Percentiles rank a stretch among this genome's conserved stretches.
Conservation (phyloP, 53 echinoderm and acorn worm species). For the Echinometra lucunter region DNA sequence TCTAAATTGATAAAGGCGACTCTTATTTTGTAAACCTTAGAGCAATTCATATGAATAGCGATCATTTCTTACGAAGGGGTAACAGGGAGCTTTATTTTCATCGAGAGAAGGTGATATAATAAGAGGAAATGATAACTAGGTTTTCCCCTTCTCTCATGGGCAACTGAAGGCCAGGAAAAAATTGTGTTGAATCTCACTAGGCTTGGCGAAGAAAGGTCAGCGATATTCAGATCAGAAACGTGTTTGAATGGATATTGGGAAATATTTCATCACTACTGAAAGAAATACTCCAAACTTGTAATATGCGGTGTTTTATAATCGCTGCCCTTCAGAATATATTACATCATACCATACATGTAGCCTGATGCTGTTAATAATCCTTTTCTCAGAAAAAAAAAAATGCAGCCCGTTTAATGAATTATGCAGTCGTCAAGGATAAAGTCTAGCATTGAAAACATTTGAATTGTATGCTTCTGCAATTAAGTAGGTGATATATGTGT, state of each 20-base stretch:
- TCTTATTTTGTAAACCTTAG: slow-evolving; percentile 49
- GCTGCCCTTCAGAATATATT: neutral
- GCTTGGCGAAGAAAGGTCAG: neutral
- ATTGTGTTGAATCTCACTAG: slow-evolving; percentile 7
- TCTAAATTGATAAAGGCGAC: slow-evolving; percentile 62
- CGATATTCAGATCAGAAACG: neutral
- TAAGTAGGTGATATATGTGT: too few relatives aligned
- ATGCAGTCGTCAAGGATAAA: neutral
- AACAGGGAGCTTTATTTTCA: neutral
- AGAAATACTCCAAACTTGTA: neutral
- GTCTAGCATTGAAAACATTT: neutral
- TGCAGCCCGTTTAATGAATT: neutral
- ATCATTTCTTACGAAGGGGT: neutral
- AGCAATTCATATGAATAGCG: slow-evolving; percentile 35
- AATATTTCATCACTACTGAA: neutral
- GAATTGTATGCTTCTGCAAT: too few relatives aligned
- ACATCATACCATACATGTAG: neutral
- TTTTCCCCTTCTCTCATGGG: neutral
- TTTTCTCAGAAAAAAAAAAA: neutral
- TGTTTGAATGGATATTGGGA: neutral
- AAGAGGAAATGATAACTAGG: neutral
- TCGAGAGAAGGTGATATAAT: neutral
- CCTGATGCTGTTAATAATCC: neutral
- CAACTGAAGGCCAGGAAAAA: neutral
- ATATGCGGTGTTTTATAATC: neutral